Evolutionary conservation across 2,888 invertebrate genomes (phyloP).

Genomic region (Leptopilina syphax): DNA sequence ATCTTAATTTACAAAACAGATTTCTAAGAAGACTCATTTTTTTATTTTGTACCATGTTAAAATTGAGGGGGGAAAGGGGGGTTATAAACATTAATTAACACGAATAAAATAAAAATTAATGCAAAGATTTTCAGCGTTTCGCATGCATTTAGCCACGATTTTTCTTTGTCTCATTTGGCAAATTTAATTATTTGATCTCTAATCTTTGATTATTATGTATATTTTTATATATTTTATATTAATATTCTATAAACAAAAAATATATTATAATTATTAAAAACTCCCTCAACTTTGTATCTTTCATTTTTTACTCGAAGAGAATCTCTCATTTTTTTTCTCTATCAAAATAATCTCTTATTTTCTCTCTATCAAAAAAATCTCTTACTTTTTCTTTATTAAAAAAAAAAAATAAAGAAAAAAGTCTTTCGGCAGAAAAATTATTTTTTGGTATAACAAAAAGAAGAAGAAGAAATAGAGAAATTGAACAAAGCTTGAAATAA

Average conservation of each 20-base stretch:
- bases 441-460: too few species aligned
- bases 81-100: conserved; percentile 26
- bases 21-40: neutral
- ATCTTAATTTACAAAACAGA: conserved; percentile 41
- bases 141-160: conserved; percentile 13
- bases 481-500: too few species aligned
- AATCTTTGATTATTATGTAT: conserved; percentile 22
- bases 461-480: too few species aligned
- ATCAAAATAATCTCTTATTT: too few species aligned
- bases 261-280: too few species aligned
- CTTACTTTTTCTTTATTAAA: too few species aligned
- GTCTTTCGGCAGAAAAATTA: too few species aligned
- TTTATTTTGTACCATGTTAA: conserved; percentile 23
- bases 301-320: too few species aligned
- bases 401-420: too few species aligned
- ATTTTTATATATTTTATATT: neutral
- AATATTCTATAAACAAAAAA: neutral
- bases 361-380: too few species aligned
- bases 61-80: neutral
- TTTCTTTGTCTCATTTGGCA: neutral
- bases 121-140: conserved; percentile 23
- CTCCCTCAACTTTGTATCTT: too few species aligned
- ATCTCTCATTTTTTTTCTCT: too few species aligned
- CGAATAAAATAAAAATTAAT: neutral
- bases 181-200: neutral